Base-by-base conservation (phyloP, 2,797 vertebrate species). In the Chloroceryle inda region DNA sequence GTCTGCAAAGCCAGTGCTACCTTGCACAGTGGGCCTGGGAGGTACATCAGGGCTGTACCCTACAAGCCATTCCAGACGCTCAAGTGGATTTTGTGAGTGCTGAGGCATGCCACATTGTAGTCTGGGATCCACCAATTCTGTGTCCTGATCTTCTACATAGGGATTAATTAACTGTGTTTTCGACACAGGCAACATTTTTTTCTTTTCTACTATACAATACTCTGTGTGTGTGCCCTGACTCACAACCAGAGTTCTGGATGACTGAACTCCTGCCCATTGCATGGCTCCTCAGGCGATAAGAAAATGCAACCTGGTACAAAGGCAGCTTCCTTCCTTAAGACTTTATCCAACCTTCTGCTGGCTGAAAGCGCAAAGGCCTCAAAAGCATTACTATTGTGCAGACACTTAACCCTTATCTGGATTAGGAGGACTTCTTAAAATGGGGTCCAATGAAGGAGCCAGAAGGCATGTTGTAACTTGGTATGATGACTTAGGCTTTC, bases 371-470 rank as follows among this genome's bases (percentile, higher is more conserved):
- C 15, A 49, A 66, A 63, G 21, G 13, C 17, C 24, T 74, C n/a
- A 24, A 17, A 38, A 33, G 7, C 37, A 31, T 75, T 75, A 5
- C 15, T 49, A 3, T 35, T 81, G 42, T 5, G 11, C 33, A 42
- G n/a, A 29, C 45, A 50, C 12, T 75, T 73, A 29, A 29, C 4
- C 19, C 35, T 50, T 29, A n/a, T 55, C 38, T 66, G 79, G 42
- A 38, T 73, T 94, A 53, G 66, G 37, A n/a, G 50, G 31, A n/a
- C n/a, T 89, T 82, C 47, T 47, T 88, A 58, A 87, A 68, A 44
- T 35, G 42, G 4, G 33, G 37, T 53, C 15, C 23, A n/a, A 6
- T 29, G 80, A 81, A 90, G 49, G 49, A 84, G 49, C 3, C 0
- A 3, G 61, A 50, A 92, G 21, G 22, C 10, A 20, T 42, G 2